These are phyloP conservation scores for Actenoides lindsayi DNA, from an alignment of 2,113 vertebrate species.

Conservation along the genomic window DNA sequence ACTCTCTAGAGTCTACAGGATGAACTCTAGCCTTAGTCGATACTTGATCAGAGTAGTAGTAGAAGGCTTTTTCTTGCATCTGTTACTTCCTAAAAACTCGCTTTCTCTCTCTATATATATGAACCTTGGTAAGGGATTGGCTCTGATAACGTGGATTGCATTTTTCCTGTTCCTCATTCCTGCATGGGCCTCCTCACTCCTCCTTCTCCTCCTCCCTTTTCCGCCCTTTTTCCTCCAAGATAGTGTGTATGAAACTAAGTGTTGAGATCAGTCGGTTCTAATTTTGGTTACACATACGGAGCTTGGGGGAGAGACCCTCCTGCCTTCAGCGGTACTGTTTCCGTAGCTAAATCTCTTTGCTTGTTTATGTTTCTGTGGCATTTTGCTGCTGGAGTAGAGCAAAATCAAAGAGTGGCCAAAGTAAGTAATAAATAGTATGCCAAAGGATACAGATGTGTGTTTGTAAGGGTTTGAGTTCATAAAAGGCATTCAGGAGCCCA, in stretches of 20 bases:
- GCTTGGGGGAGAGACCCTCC: accelerated
- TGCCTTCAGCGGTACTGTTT: background rate
- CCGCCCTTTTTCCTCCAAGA: background rate
- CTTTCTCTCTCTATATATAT: background rate
- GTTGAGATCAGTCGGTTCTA: background rate
- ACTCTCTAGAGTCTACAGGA: background rate
- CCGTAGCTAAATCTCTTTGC: background rate
- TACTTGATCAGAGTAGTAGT: background rate
- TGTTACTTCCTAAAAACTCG: background rate
- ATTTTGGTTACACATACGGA: background rate
- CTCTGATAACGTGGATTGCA: slow-evolving; percentile 2
- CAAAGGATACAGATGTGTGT: background rate
- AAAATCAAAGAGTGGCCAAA: background rate
- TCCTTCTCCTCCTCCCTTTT: background rate
- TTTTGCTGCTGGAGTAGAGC: background rate
- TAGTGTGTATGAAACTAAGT: background rate
- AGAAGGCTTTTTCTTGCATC: background rate
- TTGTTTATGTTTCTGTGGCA: background rate
- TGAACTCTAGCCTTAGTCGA: background rate
- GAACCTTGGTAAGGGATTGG: background rate
- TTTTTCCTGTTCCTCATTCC: slow-evolving; percentile 68
- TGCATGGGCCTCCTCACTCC: background rate
- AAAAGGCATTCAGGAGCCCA: background rate
- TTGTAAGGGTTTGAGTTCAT: background rate
- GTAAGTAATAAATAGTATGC: background rate